Evolutionary conservation across 1,140 invertebrate species (phyloP).

Genomic region (Papilio machaon): DNA sequence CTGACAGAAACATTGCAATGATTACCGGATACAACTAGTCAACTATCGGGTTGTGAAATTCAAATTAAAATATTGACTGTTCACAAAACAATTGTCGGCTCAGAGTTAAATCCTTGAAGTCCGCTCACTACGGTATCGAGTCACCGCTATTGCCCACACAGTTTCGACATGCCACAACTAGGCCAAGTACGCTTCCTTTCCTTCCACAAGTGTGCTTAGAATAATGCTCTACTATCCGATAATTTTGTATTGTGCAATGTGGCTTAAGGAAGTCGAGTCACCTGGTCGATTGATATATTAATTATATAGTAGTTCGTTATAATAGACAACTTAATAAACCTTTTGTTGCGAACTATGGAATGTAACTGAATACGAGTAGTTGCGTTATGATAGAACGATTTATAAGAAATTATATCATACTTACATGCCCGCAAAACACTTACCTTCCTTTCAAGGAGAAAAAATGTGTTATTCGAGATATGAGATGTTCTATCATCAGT

Average conservation of each 20-base stretch:
- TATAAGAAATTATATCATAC: too few species aligned
- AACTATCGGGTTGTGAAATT: not conserved
- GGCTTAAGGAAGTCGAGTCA: constrained; percentile 15
- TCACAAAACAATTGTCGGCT: constrained; percentile 40
- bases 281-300: not conserved
- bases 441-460: too few species aligned
- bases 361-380: not conserved
- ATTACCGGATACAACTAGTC: not conserved
- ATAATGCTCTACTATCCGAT: constrained; percentile 29
- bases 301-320: not conserved
- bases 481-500: too few species aligned
- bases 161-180: constrained; percentile 43
- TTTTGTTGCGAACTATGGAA: not conserved
- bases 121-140: constrained; percentile 46
- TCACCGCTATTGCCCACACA: constrained; percentile 37
- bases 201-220: constrained; percentile 21
- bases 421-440: too few species aligned
- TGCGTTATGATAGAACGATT: too few species aligned
- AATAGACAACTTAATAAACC: not conserved
- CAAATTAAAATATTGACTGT: constrained; percentile 14
- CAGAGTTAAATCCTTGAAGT: constrained; percentile 42
- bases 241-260: constrained; percentile 25
- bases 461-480: too few species aligned
- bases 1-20: too few species aligned
- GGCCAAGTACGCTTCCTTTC: constrained; percentile 50